A percentile compares a stretch with the other conserved stretches of the same genome.
phyloP scores from a whole-genome alignment of 2,113 vertebrate genomes.

The Rhinoderma darwinii region DNA sequence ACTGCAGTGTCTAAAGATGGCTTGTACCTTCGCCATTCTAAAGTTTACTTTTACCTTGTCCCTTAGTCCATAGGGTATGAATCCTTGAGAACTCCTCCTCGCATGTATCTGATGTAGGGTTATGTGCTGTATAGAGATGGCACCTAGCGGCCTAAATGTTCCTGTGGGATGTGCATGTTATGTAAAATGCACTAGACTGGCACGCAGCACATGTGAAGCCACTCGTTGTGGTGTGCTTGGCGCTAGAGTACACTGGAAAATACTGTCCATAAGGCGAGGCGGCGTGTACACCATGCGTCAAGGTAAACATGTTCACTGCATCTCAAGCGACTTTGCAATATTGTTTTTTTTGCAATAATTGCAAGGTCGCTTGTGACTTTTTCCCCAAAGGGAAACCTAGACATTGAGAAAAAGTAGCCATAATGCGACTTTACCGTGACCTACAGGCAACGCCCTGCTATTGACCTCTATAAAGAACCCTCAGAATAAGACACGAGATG shows the following conservation, averaged over 20 bases:
- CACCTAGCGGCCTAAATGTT: background rate
- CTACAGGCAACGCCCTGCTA: too few species aligned
- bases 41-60: background rate
- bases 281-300: too few species aligned
- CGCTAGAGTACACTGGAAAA: background rate
- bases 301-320: too few species aligned
- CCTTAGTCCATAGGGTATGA: background rate
- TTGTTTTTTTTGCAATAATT: background rate
- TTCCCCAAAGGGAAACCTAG: too few species aligned
- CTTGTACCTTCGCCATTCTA: background rate
- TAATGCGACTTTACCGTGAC: too few species aligned
- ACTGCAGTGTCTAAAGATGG: background rate
- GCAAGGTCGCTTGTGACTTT: too few species aligned
- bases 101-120: background rate
- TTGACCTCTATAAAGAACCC: too few species aligned
- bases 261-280: background rate
- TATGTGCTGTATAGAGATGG: background rate
- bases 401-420: too few species aligned
- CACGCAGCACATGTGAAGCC: constrained; percentile 12
- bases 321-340: background rate
- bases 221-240: background rate
- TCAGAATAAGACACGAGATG: too few species aligned
- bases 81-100: background rate
- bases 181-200: background rate
- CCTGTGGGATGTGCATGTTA: background rate